Base-by-base conservation (phyloP, 2,797 vertebrate genomes). In the Hozukius guyotensis region DNA sequence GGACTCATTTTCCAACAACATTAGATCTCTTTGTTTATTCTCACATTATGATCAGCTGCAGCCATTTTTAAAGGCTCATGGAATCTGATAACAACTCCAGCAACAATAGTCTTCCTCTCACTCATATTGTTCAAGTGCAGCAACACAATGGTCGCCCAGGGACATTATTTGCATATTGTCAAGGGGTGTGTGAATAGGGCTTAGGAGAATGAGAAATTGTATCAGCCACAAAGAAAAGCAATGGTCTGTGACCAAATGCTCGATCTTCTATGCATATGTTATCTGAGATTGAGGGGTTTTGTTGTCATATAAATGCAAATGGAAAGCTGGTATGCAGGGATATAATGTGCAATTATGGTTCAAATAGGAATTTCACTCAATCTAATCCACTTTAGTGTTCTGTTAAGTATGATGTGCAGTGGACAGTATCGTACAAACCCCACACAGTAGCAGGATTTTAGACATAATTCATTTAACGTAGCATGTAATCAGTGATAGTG, bases 221-320 rank as follows among this genome's bases (percentile, higher is more conserved):
- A 92, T 90, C 84, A 89, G 75, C 69, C 86, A 89, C 84, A 90
- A 87, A 90, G 86, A 86, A 91, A 87, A 83, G 88, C 90, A 93
- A 94, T 94, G 93, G 86, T 82, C 87, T 92, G 93, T 93, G 92
- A 93, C 89, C 92, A 75, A 92, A 87, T 84, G 84, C 83, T 88
- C 71, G 24, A 60, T 92, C 85, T 75, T 90, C 89, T 86, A 80
- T 89, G 90, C 86, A 93, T 90, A 91, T 88, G 79, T 85, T 89
- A 87, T 89, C 77, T 82, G 73, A 88, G 71, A 89, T 84, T 76
- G 88, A 87, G 87, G 80, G 88, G 69, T 84, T 91, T 89, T 91
- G 86, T 90, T 88, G 82, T 90, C 88, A 91, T 91, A 89, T 86
- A 92, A 89, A 94, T 92, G 91, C 92, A 93, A 93, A 93, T 93